These are phyloP conservation scores for Solea senegalensis DNA, from an alignment of 2,113 vertebrate species.

Conservation along the genomic window DNA sequence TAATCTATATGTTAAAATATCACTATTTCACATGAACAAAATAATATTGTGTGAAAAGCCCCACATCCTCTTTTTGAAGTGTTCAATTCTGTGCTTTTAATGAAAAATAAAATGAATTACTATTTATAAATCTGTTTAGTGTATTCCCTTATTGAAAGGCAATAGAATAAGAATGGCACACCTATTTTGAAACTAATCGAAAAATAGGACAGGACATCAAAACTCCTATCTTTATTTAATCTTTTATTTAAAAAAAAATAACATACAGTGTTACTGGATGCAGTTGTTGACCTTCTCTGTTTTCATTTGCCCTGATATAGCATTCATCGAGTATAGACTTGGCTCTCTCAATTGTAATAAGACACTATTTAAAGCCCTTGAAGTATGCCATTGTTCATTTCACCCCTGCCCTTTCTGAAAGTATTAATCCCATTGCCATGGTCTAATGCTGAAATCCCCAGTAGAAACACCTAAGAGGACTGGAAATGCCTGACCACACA, in stretches of 20 bases:
- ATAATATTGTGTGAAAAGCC: too few species aligned
- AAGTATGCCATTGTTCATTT: constrained; percentile 77
- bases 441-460: constrained; percentile 73
- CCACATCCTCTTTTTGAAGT: too few species aligned
- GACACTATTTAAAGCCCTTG: constrained; percentile 74
- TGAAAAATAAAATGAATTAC: too few species aligned
- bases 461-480: constrained; percentile 64
- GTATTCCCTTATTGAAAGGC: too few species aligned
- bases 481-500: constrained; percentile 67
- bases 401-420: constrained; percentile 64
- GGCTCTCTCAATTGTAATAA: constrained; percentile 60
- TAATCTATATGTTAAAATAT: too few species aligned
- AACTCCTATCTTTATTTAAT: too few species aligned
- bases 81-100: too few species aligned
- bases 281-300: constrained; percentile 38
- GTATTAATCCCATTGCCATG: constrained; percentile 71
- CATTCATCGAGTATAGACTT: constrained; percentile 57
- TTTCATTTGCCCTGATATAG: constrained; percentile 32
- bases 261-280: constrained; percentile 2
- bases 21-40: too few species aligned
- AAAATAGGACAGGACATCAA: too few species aligned
- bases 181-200: neutral
- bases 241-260: neutral
- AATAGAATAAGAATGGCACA: too few species aligned
- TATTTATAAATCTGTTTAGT: too few species aligned